Evolutionary conservation across 2,797 vertebrate genomes (phyloP), one percentile per base, ranked within the genome.

Genomic region (Protonibea diacanthus): DNA sequence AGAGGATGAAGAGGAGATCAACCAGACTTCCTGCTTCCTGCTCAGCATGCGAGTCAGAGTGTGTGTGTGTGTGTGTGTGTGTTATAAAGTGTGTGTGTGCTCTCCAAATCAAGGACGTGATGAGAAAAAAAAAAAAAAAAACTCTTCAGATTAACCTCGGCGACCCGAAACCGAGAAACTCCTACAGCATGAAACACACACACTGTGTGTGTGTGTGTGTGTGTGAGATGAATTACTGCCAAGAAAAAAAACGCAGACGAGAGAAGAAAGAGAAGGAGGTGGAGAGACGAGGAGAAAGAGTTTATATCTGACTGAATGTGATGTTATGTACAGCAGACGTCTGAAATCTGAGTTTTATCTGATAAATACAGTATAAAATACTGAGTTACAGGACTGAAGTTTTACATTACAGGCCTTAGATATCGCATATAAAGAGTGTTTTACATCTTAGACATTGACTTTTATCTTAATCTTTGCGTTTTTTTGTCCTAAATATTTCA

Each of bases 131-230:
- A 38, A 65, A 33, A 78, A 74, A 73, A 48, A 63, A 65, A 6
- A 2, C 42, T 69, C 80, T 80, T 71, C 68, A 84, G 89, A 88
- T 91, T 92, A 92, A 93, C 88, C 89, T 70, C 25, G 0, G 45
- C 13, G 68, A 88, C 88, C 87, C 4, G 21, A 65, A 80, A 71
- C 67, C 2, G 57, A 84, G 59, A 74, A 67, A 58, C 78, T 83
- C 81, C 72, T 65, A 49, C 83, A 76, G 67, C 58, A 76, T 12
- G 3, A 74, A 72, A 61, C 12, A 65, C 55, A 72, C 60, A 51
- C 70, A 52, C 73, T 58, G 80, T 67, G 73, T 82, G 79, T 64
- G 80, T 33, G 79, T 65, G 42, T 42, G 42, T 42, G 80, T 67
- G 76, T 80, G 71, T 83, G 79, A 62, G 80, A 77, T 56, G 76